Percentiles rank a stretch among this genome's conserved stretches.
These are phyloP conservation scores for Ia io DNA, from an alignment of 2,113 vertebrate genomes.

Conservation along the genomic window DNA sequence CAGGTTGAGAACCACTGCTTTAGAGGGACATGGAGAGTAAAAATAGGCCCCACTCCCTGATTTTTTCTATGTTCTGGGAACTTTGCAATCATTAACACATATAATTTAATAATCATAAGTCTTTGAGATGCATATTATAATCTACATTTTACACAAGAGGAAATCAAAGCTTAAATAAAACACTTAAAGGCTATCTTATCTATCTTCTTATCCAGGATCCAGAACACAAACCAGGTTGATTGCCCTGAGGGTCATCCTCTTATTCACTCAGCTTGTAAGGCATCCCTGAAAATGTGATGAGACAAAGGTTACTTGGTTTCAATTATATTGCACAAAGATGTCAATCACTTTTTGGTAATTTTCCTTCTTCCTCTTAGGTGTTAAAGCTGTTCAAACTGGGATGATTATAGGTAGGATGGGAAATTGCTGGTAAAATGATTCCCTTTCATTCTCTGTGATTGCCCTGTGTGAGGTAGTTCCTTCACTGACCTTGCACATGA, in stretches of 20 bases:
- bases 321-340: not conserved
- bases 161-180: not conserved
- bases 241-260: not conserved
- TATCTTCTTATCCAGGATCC: not conserved
- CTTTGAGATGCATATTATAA: not conserved
- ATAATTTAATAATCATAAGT: not conserved
- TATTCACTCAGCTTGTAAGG: not conserved
- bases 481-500: conserved; percentile 11
- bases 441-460: not conserved
- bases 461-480: not conserved
- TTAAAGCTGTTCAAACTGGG: not conserved
- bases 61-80: not conserved
- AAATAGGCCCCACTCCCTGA: not conserved
- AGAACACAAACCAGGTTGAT: not conserved
- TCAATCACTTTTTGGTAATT: not conserved
- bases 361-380: not conserved
- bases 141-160: not conserved
- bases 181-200: not conserved
- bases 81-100: not conserved
- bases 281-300: not conserved
- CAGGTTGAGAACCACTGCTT: no score
- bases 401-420: not conserved
- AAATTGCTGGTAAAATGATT: not conserved
- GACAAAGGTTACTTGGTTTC: not conserved
- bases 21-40: not conserved